Evolutionary conservation across 2,888 invertebrate species (phyloP), one percentile per base, ranked within the genome.

Genomic region (Aradus depressus): DNA sequence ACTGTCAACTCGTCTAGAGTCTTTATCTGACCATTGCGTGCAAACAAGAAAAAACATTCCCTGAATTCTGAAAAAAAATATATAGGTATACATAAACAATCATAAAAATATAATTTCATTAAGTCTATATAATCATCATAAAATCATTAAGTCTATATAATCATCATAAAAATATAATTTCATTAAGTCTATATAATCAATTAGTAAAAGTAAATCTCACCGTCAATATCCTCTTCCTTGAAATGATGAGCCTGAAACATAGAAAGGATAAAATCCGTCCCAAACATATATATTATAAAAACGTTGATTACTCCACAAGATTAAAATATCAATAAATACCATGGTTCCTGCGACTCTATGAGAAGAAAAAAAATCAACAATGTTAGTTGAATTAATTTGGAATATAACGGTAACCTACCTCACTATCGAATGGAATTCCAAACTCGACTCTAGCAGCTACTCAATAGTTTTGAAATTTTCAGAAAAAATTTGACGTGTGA

Each of bases 41-140:
- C 92, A 66, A 92, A 93, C 49, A 96, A 73, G 67, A 91, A 92
- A 72, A 95, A 96, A 64, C 95, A 96, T 72, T 96, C 95, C 64
- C 92, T 81, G 68, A 92, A 95, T 69, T 93, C 93, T 92, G 70
- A 10, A 74, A 74, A 57, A 56, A 54, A 56, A 59, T 53, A 44
- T 21, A 39, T 14, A 26, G 49, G 44, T 48, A 43, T 54, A 41
- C 22, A 26, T 38, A 10, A 42, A 39, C 38, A 51, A 12, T 48
- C 26, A 21, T 48, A 19, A 48, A 56, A 52, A 19, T 10, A 49
- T 42, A n/a, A 32, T 25, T 26, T 21, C 26, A 34, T 23, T n/a
- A 21, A 45, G 47, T 3, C 10, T 32, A 10, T 10, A 16, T 22
- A 16, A 14, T 18, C 10, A 23, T 16, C 16, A 34, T n/a, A 18